Base-by-base conservation (phyloP, 2,797 vertebrate species). In the Hydrophis major region DNA sequence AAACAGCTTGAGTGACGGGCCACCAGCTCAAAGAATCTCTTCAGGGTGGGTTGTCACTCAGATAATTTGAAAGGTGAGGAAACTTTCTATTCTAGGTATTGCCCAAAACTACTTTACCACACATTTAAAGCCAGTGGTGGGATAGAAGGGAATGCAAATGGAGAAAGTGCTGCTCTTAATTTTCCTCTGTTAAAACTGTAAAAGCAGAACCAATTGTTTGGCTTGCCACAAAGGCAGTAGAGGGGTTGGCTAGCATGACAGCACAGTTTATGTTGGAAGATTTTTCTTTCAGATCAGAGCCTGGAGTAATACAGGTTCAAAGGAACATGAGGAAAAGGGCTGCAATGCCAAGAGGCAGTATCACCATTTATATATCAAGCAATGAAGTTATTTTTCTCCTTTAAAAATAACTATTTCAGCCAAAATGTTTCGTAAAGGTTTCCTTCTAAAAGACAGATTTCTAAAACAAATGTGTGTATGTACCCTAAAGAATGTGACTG, bases 371-470 rank as follows among this genome's bases (percentile, higher is more conserved):
- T 8, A 37, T 47, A 25, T 56, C 18, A 2, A 56, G 3, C 42
- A 18, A 47, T 91, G 69, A 91, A 66, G 60, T 11, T 88, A 50
- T 74, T 56, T 18, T 13, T 69, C 8, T 90, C 27, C 32, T 4
- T 91, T 93, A 57, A 59, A 86, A 94, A 83, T 12, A 61, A 10
- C 74, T 91, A 93, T 93, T 94, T 93, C 32, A 92, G 20, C 11
- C 32, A 78, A 78, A 78, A 12, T 37, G 0, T 83, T 83, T 42
- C 47, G 37, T 47, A 42, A 83, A 25, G 78, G 0, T 56, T 12
- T 89, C n/a, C 3, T 61, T 91, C 14, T 11, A 56, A 10, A 95
- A 69, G 53, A 28, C 28, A 92, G 91, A 91, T 4, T 89, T 86
- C 28, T 90, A 63, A 92, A 92, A 60, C 91, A 56, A 74, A 93